Evolutionary conservation across 2,888 invertebrate genomes (phyloP).

Genomic region (Philhelius pedissequus): DNA sequence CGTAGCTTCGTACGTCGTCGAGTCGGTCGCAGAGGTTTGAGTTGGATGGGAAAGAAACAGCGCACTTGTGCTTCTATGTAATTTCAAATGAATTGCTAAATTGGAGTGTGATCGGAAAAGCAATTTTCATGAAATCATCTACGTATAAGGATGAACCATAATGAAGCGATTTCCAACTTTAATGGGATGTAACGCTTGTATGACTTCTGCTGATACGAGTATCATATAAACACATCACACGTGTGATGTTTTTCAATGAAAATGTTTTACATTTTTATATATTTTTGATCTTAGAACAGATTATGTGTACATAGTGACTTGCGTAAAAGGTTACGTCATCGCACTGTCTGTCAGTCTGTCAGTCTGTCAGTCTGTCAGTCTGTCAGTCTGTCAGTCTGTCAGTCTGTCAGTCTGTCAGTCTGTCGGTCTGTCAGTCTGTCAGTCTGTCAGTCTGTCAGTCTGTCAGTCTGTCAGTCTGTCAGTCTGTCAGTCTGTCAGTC

Average conservation of each 20-base stretch:
- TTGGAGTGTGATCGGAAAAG: constrained; percentile 30
- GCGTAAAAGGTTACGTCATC: too few relatives aligned
- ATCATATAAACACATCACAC: constrained; percentile 15
- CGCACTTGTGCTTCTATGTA: constrained; percentile 1
- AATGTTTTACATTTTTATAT: neutral
- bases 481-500: too few relatives aligned
- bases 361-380: too few relatives aligned
- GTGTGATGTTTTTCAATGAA: constrained; percentile 11
- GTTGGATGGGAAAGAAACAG: neutral
- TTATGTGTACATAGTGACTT: too few relatives aligned
- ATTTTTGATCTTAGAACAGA: neutral
- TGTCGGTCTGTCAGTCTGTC: too few relatives aligned
- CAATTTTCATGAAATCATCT: constrained; percentile 21
- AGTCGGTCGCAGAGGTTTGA: neutral
- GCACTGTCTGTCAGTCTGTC: too few relatives aligned
- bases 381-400: too few relatives aligned
- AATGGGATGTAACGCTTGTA: constrained; percentile 18
- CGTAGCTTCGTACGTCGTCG: too few relatives aligned
- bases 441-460: too few relatives aligned
- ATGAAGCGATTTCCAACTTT: constrained; percentile 31
- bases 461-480: too few relatives aligned
- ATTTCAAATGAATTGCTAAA: constrained; percentile 44
- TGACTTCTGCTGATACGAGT: constrained; percentile 1
- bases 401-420: too few relatives aligned
- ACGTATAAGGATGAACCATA: constrained; percentile 19